phyloP scores from a whole-genome alignment of 2,113 vertebrate genomes.

The Ptychochromis oligacanthus region DNA sequence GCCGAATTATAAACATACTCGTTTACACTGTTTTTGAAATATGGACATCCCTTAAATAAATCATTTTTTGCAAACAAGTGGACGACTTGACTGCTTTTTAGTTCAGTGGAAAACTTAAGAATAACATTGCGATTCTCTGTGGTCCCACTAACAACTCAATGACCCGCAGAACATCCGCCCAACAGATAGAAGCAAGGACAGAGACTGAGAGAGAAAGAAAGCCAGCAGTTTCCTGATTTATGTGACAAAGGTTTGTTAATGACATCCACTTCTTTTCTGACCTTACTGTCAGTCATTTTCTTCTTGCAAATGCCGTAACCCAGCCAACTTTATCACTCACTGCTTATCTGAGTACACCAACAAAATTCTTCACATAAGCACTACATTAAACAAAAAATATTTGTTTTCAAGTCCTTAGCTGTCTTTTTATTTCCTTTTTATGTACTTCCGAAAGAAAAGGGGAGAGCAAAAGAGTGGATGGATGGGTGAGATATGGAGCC shows the following conservation, averaged over 20 bases:
- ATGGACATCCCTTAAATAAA: constrained; percentile 6
- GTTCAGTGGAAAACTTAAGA: constrained; percentile 45
- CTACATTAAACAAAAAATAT: not conserved
- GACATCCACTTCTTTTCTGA: constrained; percentile 35
- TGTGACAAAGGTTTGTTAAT: constrained; percentile 30
- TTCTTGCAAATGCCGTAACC: not conserved
- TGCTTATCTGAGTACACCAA: not conserved
- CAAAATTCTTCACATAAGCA: not conserved
- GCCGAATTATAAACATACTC: not conserved
- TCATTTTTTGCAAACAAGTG: not conserved
- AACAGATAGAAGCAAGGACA: constrained; percentile 3
- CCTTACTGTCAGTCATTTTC: not conserved
- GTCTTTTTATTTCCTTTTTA: not conserved
- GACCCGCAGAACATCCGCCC: constrained; percentile 35
- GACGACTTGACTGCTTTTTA: constrained; percentile 4
- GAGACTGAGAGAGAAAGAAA: not conserved
- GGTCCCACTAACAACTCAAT: constrained; percentile 33
- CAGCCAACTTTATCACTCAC: not conserved
- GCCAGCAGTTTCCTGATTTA: constrained; percentile 41
- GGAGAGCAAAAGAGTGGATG: not conserved
- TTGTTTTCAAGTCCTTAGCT: not conserved
- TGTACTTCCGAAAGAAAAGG: not conserved
- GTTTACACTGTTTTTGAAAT: constrained; percentile 3
- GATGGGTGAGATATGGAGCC: constrained; percentile 6
- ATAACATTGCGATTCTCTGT: constrained; percentile 50